A percentile compares a stretch with the other conserved stretches of the same genome.
Conservation (phyloP, 1,140 invertebrate genomes). For the Sycophaga agraensis region DNA sequence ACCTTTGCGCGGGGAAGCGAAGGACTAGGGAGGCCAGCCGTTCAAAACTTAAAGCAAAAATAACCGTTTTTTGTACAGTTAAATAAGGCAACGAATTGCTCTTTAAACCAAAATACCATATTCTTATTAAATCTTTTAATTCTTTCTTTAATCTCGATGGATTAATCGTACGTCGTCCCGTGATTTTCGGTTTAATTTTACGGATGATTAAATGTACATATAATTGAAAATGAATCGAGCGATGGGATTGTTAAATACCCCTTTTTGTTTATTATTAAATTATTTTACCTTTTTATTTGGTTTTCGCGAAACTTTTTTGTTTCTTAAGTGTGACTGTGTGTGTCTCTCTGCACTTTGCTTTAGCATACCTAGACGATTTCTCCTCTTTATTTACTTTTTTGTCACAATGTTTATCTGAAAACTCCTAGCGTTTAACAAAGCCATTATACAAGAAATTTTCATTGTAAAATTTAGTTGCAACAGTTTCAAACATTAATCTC, state of each 20-base stretch:
- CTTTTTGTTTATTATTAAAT: not conserved
- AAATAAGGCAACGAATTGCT: constrained; percentile 16
- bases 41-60: constrained; percentile 33
- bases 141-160: constrained; percentile 3
- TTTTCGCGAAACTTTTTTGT: constrained; percentile 22
- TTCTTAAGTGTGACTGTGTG: constrained; percentile 31
- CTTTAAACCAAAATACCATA: not conserved
- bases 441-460: not conserved
- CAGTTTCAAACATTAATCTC: not conserved
- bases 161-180: constrained; percentile 23
- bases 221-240: not conserved
- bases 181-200: not conserved
- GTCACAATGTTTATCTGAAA: constrained; percentile 1
- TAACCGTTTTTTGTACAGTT: constrained; percentile 22
- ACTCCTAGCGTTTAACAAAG: not conserved
- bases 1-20: constrained; percentile 59
- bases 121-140: constrained; percentile 18
- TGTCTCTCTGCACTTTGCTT: constrained; percentile 32
- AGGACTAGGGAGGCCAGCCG: constrained; percentile 58
- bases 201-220: not conserved
- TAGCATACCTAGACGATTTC: constrained; percentile 19
- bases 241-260: not conserved
- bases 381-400: constrained; percentile 21
- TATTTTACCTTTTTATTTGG: constrained; percentile 8
- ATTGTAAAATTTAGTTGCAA: constrained; percentile 1